phyloP scores from a whole-genome alignment of 2,113 vertebrate species.

The Lepisosteus osseus region DNA sequence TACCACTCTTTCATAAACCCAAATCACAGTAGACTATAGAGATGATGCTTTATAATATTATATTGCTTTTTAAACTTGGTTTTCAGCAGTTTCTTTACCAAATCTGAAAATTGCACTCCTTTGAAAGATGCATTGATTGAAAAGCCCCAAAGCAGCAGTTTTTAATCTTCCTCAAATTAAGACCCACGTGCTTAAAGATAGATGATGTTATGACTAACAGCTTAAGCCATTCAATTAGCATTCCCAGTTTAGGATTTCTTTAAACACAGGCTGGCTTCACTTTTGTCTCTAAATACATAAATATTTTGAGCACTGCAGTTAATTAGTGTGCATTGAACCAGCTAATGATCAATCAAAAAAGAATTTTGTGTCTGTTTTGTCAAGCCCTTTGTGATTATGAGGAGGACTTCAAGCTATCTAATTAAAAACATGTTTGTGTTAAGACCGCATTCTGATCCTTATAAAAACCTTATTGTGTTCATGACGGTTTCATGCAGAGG shows the following conservation, averaged over 20 bases:
- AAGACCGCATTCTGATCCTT: neutral
- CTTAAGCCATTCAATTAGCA: neutral
- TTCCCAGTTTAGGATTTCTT: neutral
- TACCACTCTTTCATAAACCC: too few species aligned
- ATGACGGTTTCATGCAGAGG: neutral
- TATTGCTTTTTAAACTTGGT: too few species aligned
- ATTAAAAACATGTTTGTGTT: conserved; percentile 1
- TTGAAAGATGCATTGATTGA: too few species aligned
- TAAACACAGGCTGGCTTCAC: neutral
- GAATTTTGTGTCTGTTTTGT: neutral
- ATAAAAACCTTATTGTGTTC: neutral
- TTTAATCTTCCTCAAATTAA: too few species aligned
- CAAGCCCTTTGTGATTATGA: neutral
- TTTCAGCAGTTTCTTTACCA: too few species aligned
- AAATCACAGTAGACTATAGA: too few species aligned
- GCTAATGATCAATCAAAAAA: conserved; percentile 7
- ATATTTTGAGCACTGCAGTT: neutral
- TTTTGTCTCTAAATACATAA: neutral
- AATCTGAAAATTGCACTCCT: too few species aligned
- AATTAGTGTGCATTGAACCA: conserved; percentile 11
- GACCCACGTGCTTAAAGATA: too few species aligned
- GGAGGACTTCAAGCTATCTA: neutral
- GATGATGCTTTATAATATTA: too few species aligned
- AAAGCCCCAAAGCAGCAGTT: too few species aligned
- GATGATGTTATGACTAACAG: neutral